These are phyloP conservation scores for Venustoraphidia nigricollis DNA, from an alignment of 2,888 invertebrate species.

Conservation along the genomic window DNA sequence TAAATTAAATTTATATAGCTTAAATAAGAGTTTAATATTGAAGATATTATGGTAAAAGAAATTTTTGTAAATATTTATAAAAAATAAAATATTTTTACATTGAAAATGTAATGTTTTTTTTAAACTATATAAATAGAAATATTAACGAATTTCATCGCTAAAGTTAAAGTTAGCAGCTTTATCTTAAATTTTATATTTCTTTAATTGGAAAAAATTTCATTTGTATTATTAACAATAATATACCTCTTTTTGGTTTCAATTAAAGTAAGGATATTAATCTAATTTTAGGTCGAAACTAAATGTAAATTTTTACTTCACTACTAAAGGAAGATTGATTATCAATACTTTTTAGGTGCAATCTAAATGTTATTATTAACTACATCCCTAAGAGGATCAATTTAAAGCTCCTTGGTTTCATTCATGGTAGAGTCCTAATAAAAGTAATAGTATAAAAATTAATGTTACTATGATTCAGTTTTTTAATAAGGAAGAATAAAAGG, in stretches of 20 bases:
- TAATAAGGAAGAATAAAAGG: conserved; percentile 22
- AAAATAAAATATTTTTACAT: no score
- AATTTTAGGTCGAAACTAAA: conserved; percentile 37
- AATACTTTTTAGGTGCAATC: conserved; percentile 32
- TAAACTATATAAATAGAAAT: no score
- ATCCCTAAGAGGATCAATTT: conserved; percentile 32
- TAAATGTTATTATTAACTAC: conserved; percentile 32
- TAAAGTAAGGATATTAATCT: conserved; percentile 31
- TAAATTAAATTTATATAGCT: no score
- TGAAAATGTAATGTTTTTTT: no score
- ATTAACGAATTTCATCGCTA: no score
- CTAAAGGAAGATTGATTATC: conserved; percentile 22
- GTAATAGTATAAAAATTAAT: conserved; percentile 32
- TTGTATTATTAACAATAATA: conserved; percentile 50
- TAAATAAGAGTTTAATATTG: no score
- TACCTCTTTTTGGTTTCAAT: conserved; percentile 35
- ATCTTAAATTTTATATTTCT: conserved; percentile 30
- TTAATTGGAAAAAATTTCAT: conserved; percentile 40
- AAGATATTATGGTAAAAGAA: no score
- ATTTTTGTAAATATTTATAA: no score
- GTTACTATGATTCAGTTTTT: conserved; percentile 17
- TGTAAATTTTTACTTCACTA: conserved; percentile 31
- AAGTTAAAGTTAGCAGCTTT: no score
- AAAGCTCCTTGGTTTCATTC: conserved; percentile 45
- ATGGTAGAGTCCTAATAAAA: conserved; percentile 35